Conservation (phyloP, 2,888 invertebrate species). For the Aricia artaxerxes region DNA sequence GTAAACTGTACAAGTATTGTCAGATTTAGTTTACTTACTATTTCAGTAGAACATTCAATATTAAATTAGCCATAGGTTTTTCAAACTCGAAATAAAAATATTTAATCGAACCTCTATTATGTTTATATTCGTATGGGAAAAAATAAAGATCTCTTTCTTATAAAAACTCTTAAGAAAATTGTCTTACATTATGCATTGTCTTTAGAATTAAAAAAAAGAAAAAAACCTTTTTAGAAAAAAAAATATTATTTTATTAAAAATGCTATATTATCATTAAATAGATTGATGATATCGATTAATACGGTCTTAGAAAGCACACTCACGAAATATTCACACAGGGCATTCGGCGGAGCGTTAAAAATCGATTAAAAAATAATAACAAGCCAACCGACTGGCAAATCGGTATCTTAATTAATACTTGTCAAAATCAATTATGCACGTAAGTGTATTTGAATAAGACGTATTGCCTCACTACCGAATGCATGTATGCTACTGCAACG, state of each 20-base stretch:
- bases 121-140: too few relatives aligned
- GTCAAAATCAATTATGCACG: conserved; percentile 74
- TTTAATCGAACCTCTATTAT: too few relatives aligned
- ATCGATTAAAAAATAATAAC: conserved; percentile 57
- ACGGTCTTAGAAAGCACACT: conserved; percentile 24
- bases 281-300: not conserved
- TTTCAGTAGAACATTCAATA: too few relatives aligned
- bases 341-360: conserved; percentile 61
- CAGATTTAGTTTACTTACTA: too few relatives aligned
- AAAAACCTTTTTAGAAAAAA: too few relatives aligned
- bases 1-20: too few relatives aligned
- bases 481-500: not conserved
- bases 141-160: too few relatives aligned
- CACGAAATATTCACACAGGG: conserved; percentile 36
- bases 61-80: too few relatives aligned
- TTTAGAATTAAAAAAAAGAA: too few relatives aligned
- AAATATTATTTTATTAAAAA: not conserved
- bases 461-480: conserved; percentile 51
- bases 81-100: too few relatives aligned
- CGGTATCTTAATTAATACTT: conserved; percentile 61
- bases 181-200: too few relatives aligned
- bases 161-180: too few relatives aligned
- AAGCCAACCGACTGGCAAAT: conserved; percentile 57
- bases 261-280: not conserved
- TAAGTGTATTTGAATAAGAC: conserved; percentile 69